A percentile compares a stretch with the other conserved stretches of the same genome.
Evolutionary conservation across 2,113 vertebrate species (phyloP).

Genomic region (Caloenas nicobarica): DNA sequence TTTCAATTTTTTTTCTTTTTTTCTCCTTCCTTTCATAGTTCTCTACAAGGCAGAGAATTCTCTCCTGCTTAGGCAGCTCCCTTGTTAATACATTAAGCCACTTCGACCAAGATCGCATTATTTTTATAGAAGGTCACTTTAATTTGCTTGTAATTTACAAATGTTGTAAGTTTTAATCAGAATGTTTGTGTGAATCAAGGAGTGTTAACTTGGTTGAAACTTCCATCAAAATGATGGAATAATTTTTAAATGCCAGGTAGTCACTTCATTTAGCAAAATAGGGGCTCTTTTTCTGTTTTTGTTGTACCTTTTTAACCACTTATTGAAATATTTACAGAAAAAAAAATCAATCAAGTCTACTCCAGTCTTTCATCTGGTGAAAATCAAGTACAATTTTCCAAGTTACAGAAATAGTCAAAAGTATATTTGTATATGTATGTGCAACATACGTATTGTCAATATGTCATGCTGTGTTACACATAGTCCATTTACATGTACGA

Average conservation of each 20-base stretch:
- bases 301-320: not conserved
- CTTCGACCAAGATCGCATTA: not conserved
- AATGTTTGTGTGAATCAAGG: not conserved
- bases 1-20: not conserved
- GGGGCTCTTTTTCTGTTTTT: fast-evolving
- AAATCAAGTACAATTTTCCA: not conserved
- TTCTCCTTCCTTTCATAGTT: not conserved
- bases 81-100: not conserved
- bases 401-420: not conserved
- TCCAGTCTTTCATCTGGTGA: not conserved
- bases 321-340: not conserved
- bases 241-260: not conserved
- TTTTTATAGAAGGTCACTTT: not conserved
- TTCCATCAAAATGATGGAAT: not conserved
- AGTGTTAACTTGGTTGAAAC: not conserved
- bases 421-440: not conserved
- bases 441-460: not conserved
- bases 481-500: not conserved
- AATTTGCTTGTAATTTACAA: not conserved
- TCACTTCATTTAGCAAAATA: not conserved
- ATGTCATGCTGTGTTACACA: not conserved
- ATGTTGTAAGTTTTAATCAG: not conserved
- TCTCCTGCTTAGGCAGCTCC: not conserved
- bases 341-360: not conserved
- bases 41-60: not conserved